phyloP scores from a whole-genome alignment of 2,797 vertebrate species.

The Coilia nasus region DNA sequence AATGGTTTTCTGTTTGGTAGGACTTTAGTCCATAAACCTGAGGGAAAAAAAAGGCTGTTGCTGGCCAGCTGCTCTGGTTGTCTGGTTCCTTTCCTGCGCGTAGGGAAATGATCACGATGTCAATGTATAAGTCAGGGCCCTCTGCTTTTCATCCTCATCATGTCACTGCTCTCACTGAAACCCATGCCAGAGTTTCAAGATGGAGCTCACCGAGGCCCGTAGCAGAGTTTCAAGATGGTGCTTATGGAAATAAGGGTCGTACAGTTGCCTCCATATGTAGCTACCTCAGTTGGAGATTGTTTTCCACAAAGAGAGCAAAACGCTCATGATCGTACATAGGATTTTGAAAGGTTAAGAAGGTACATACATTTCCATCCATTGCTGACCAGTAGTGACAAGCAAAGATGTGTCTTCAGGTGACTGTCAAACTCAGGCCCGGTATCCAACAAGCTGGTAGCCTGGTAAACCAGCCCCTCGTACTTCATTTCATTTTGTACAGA shows the following conservation, averaged over 20 bases:
- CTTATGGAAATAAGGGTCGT: background rate
- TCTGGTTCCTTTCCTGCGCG: conserved; percentile 27
- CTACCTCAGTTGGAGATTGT: background rate
- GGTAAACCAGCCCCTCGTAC: no score
- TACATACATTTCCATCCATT: background rate
- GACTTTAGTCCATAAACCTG: conserved; percentile 46
- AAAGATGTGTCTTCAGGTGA: background rate
- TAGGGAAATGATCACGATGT: background rate
- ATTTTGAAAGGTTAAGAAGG: background rate
- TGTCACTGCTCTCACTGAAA: background rate
- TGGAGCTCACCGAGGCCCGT: no score
- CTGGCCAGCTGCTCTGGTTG: background rate
- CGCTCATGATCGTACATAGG: background rate
- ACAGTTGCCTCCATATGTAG: background rate
- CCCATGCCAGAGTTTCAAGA: background rate
- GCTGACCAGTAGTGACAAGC: background rate
- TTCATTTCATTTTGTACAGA: no score
- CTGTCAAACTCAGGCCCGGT: background rate
- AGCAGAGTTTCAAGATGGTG: no score
- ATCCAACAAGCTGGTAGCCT: no score
- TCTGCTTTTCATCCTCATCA: background rate
- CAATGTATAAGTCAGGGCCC: background rate
- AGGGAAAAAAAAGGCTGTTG: conserved; percentile 31
- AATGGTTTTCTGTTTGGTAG: conserved; percentile 44
- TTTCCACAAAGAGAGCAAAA: background rate